Percentiles rank a stretch among this genome's conserved stretches.
These are phyloP conservation scores for Phenganax marumi DNA, from an alignment of 92 coral and sea anemone species.

Conservation along the genomic window DNA sequence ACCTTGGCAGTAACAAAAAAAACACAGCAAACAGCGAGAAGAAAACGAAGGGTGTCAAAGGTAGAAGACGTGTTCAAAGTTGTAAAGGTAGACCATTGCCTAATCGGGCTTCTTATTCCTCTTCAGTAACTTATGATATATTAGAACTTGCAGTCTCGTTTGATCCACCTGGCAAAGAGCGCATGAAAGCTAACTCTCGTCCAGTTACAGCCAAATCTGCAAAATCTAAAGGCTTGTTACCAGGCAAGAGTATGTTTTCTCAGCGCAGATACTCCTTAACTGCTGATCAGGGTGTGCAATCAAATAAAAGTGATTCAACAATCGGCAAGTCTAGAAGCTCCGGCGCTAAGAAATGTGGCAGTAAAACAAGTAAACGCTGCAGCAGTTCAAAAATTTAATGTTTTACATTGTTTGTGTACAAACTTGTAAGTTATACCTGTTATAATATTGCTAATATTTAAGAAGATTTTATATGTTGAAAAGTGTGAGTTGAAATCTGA, in stretches of 20 bases:
- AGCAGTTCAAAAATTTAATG: slow-evolving; percentile 7
- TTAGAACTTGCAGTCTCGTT: slow-evolving; percentile 24
- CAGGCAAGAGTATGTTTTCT: slow-evolving; percentile 81
- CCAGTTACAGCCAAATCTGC: slow-evolving; percentile 42
- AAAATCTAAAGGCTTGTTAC: slow-evolving; percentile 64
- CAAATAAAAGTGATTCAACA: background rate
- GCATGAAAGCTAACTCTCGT: background rate
- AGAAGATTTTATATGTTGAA: background rate
- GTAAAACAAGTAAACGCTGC: slow-evolving; percentile 9
- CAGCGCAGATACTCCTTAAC: slow-evolving; percentile 85
- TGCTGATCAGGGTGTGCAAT: slow-evolving; percentile 45
- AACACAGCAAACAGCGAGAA: background rate
- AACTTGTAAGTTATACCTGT: background rate
- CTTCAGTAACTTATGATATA: slow-evolving; percentile 15
- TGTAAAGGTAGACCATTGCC: background rate
- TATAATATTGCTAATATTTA: background rate
- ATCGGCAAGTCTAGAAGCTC: background rate
- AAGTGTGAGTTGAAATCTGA: no score
- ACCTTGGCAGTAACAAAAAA: background rate
- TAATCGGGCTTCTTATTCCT: background rate
- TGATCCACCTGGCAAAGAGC: slow-evolving; percentile 35
- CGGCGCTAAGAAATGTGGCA: slow-evolving; percentile 11
- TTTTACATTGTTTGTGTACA: background rate
- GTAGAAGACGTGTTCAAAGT: slow-evolving; percentile 19
- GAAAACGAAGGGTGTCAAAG: background rate